phyloP scores from a whole-genome alignment of 2,888 invertebrate genomes.

The Acanthoscelides obtectus region DNA sequence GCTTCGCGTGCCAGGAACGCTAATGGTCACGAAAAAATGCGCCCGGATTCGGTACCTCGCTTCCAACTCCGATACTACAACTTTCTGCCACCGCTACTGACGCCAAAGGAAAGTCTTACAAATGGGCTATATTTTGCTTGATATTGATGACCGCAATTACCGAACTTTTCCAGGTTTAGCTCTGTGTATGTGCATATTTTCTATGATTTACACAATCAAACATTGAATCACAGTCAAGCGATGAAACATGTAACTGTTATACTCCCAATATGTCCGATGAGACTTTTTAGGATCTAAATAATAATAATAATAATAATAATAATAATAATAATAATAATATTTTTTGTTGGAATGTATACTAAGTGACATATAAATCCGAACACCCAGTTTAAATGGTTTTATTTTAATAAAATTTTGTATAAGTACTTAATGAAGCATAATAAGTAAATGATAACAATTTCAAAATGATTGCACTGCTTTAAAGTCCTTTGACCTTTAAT shows the following conservation, averaged over 20 bases:
- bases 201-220: background rate
- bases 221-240: background rate
- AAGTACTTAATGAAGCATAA: no score
- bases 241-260: background rate
- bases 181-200: background rate
- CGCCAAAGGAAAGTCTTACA: background rate
- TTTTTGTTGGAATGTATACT: no score
- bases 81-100: background rate
- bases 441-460: no score
- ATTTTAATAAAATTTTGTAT: no score
- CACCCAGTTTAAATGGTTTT: no score
- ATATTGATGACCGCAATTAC: background rate
- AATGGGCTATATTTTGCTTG: background rate
- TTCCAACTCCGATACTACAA: background rate
- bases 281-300: no score
- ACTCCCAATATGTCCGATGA: no score
- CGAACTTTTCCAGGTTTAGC: background rate
- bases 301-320: no score
- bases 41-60: background rate
- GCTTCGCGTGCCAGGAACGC: background rate
- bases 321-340: no score
- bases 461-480: no score
- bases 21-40: background rate
- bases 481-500: no score
- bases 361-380: no score